Percentiles rank a stretch among this genome's conserved stretches.
Conservation (phyloP, 2,888 invertebrate genomes). For the Boloria euphrosyne region DNA sequence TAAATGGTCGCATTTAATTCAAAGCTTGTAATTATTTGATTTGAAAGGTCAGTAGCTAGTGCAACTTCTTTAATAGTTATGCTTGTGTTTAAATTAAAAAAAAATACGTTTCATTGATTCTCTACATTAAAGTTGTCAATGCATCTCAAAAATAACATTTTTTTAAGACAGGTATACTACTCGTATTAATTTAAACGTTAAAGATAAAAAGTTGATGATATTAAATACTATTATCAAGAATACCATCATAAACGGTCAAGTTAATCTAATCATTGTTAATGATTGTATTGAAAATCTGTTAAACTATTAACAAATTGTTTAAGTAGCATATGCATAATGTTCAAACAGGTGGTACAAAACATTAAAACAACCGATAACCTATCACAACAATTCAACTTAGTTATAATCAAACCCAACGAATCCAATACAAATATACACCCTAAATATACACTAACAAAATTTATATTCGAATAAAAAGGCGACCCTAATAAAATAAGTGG, state of each 20-base stretch:
- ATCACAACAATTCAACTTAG: conserved; percentile 67
- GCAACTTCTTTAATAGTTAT: too few relatives aligned
- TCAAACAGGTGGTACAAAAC: conserved; percentile 64
- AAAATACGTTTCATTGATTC: too few relatives aligned
- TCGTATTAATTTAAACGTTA: too few relatives aligned
- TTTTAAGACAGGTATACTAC: too few relatives aligned
- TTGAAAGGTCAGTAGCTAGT: too few relatives aligned
- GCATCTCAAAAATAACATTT: too few relatives aligned
- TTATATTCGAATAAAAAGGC: conserved; percentile 44
- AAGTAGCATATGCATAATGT: conserved; percentile 17
- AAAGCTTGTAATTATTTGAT: too few relatives aligned
- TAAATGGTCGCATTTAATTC: too few relatives aligned
- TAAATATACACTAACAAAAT: conserved; percentile 38
- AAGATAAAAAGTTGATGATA: too few relatives aligned
- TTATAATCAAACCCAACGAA: conserved; percentile 57
- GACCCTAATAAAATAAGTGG: conserved; percentile 67
- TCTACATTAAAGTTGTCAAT: too few relatives aligned
- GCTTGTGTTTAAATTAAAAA: too few relatives aligned
- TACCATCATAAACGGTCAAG: not conserved
- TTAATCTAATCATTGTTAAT: not conserved
- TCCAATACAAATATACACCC: conserved; percentile 45
- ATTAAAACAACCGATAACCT: conserved; percentile 68
- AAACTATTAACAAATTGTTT: not conserved
- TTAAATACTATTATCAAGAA: conserved; percentile 2
- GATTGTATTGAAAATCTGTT: not conserved